phyloP scores from a whole-genome alignment of 2,113 vertebrate species.

The Ailurus styani region DNA sequence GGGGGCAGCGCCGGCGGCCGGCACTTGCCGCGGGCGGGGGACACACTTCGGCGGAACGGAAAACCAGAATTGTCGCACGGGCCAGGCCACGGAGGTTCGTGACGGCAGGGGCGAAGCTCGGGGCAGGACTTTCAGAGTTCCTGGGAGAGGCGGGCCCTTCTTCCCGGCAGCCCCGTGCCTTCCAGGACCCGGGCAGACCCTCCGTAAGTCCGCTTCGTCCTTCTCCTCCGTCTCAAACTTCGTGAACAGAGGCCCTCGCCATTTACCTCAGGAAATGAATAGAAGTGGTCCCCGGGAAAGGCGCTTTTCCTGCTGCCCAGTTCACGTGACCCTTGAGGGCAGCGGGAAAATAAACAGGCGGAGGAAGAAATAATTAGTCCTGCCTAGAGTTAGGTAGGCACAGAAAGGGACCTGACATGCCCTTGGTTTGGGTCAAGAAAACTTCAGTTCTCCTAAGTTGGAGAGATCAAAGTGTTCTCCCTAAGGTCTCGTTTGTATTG shows the following conservation, averaged over 20 bases:
- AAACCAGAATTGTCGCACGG: background rate
- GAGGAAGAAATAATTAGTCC: background rate
- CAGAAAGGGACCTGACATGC: background rate
- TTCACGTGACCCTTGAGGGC: background rate
- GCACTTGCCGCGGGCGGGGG: background rate
- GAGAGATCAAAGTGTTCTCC: background rate
- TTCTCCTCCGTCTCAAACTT: background rate
- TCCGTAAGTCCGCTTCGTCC: accelerated
- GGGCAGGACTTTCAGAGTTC: background rate
- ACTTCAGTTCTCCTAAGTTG: background rate
- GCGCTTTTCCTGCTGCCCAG: background rate
- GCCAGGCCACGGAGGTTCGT: conserved; percentile 46
- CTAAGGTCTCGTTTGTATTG: background rate
- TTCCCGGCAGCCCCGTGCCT: background rate
- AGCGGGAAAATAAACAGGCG: background rate
- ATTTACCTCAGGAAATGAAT: background rate
- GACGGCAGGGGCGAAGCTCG: background rate
- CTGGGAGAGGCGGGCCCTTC: background rate
- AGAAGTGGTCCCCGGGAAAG: background rate
- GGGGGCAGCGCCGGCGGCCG: background rate
- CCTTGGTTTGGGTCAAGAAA: background rate
- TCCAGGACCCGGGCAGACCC: background rate
- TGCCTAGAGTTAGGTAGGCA: background rate
- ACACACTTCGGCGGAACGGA: background rate
- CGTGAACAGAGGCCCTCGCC: background rate